A percentile compares a stretch with the other conserved stretches of the same genome.
Evolutionary conservation across 2,797 vertebrate species (phyloP).

Genomic region (Pygocentrus nattereri): DNA sequence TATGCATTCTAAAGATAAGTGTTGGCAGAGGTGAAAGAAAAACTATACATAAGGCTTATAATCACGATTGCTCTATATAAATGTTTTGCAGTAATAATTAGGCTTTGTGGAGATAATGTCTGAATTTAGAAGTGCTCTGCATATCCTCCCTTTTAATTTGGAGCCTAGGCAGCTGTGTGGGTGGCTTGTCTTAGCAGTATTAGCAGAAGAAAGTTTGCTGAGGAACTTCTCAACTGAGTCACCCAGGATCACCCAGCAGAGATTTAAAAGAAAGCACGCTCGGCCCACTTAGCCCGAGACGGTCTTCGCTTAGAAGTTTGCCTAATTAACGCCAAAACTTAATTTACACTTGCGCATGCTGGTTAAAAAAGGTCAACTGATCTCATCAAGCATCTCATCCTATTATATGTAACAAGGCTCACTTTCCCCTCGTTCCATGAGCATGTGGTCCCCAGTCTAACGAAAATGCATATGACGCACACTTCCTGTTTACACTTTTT

Average conservation of each 20-base stretch:
- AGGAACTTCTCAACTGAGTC: constrained; percentile 20
- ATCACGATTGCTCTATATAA: background rate
- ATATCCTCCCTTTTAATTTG: constrained; percentile 17
- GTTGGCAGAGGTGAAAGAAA: background rate
- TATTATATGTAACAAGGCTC: background rate
- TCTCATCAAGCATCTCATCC: constrained; percentile 7
- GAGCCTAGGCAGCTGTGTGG: constrained; percentile 1
- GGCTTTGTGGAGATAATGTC: constrained; percentile 4
- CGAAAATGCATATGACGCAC: constrained; percentile 43
- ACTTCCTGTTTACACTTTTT: constrained; percentile 67
- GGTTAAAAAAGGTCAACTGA: constrained; percentile 30
- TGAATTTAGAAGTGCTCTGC: constrained; percentile 33
- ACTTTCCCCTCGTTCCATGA: constrained; percentile 1
- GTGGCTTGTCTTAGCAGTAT: constrained; percentile 1
- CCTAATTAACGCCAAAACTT: constrained; percentile 37
- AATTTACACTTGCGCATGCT: constrained; percentile 33
- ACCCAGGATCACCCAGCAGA: constrained; percentile 20
- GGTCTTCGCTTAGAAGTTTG: background rate
- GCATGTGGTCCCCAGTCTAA: constrained; percentile 18
- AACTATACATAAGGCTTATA: background rate
- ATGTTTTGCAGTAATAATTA: constrained; percentile 7
- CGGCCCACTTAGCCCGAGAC: constrained; percentile 5
- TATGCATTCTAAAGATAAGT: no score
- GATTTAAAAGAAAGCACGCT: background rate
- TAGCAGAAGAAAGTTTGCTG: constrained; percentile 23